Base-by-base conservation (phyloP, 1,140 invertebrate genomes). In the Polyergus mexicanus region DNA sequence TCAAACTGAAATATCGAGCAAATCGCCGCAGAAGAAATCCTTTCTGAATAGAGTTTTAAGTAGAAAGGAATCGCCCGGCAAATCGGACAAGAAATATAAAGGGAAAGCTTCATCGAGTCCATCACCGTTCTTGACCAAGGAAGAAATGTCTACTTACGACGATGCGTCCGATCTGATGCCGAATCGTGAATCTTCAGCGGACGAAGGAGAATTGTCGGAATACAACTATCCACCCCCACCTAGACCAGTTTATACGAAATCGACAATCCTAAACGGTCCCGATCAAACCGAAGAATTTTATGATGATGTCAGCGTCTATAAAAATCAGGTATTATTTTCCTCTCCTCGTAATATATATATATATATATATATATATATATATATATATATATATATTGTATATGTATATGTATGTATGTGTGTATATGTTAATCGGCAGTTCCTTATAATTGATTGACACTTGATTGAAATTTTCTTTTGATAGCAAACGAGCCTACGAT, bases 201-300 rank as follows among this genome's bases (percentile, higher is more conserved):
- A 72, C 19, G 25, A 44, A 0, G 10, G 2, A 19, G 74, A 90
- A 58, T 35, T 72, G 16, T 16, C 87, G 0, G 89, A 92, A 51
- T 93, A 93, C 54, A 91, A 69, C 28, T 88, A 83, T 68, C 91
- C 89, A 16, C 92, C 92, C 1, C 66, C 88, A 6, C 92, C 92
- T 4, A 86, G 90, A 19, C 92, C 92, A 7, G 71, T 93, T 71
- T 89, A 88, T 8, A 13, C n/a, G 10, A 86, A 87, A 47, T 74
- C 89, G 4, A 2, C 28, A 1, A 74, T 51, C 4, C 22, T 19
- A 22, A 25, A 56, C 16, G 16, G 3, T 51, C 0, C n/a, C 2
- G n/a, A 68, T n/a, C 38, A 54, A 41, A 19, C 25, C 1, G 77
- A 91, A 60, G 84, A 91, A 81, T 56, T 92, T 65, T 93, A 93